Evolutionary conservation across 2,113 vertebrate species (phyloP).

Genomic region (Apistogramma diplotaenia): DNA sequence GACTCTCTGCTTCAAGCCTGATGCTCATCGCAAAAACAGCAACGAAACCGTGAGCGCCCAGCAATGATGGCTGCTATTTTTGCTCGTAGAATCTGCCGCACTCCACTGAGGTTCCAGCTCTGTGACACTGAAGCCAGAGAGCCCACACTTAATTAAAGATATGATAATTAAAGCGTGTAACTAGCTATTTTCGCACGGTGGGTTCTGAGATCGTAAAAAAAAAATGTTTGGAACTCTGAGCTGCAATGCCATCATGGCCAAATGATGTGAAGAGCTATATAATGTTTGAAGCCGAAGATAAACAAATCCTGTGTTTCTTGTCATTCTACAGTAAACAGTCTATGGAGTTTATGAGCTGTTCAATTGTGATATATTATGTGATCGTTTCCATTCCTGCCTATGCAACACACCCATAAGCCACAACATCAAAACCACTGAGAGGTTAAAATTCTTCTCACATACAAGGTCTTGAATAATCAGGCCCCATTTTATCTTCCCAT

Average conservation of each 20-base stretch:
- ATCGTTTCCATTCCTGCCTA: background rate
- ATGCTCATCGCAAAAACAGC: slow-evolving; percentile 1
- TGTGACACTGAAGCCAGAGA: background rate
- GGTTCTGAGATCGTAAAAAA: background rate
- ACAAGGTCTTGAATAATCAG: too few species aligned
- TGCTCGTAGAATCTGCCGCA: background rate
- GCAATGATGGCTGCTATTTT: background rate
- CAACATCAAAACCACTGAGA: background rate
- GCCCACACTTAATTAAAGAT: background rate
- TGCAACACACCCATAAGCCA: background rate
- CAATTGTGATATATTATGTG: background rate
- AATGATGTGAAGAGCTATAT: background rate
- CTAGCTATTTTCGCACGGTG: background rate
- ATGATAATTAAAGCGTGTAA: slow-evolving; percentile 8
- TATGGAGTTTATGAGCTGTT: background rate
- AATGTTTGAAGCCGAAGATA: background rate
- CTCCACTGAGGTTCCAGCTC: background rate
- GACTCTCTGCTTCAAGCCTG: background rate
- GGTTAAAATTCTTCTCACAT: too few species aligned
- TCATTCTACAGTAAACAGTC: background rate
- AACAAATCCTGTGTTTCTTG: background rate
- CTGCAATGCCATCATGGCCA: background rate
- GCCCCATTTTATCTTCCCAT: too few species aligned
- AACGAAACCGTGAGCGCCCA: background rate
- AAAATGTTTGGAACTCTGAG: background rate